Conservation (phyloP, 2,888 invertebrate genomes). For the Xylocampa areola region DNA sequence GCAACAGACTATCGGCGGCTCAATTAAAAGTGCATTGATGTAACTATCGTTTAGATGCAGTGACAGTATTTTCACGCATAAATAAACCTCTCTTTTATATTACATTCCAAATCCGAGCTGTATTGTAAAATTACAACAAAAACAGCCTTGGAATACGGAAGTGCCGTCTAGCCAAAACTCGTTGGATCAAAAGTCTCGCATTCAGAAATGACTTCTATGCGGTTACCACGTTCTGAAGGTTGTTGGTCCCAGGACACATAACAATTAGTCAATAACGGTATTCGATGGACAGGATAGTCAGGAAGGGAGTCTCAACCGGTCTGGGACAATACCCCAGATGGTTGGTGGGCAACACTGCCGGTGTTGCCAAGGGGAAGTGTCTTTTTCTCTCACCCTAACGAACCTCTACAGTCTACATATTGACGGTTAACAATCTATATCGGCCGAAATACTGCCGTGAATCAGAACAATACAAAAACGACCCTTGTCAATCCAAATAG, state of each 20-base stretch:
- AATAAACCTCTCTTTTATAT: constrained; percentile 25
- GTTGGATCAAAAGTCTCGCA: constrained; percentile 27
- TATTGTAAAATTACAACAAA: constrained; percentile 27
- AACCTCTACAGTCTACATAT: constrained; percentile 67
- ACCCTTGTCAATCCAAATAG: constrained; percentile 80
- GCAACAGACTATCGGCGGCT: constrained; percentile 44
- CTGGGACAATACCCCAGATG: constrained; percentile 71
- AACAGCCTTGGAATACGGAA: constrained; percentile 18
- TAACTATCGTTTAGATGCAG: constrained; percentile 21
- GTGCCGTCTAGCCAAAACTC: constrained; percentile 27
- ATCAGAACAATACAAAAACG: constrained; percentile 72
- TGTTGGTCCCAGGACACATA: constrained; percentile 54
- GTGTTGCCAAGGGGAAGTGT: constrained; percentile 78
- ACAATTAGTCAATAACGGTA: constrained; percentile 68
- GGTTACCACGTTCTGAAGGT: constrained; percentile 35
- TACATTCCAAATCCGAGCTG: background rate
- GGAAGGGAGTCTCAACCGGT: constrained; percentile 77
- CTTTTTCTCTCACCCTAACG: constrained; percentile 73
- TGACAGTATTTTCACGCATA: constrained; percentile 2
- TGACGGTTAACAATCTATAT: constrained; percentile 76
- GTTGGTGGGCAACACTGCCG: constrained; percentile 77
- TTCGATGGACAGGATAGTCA: constrained; percentile 66
- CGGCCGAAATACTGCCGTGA: constrained; percentile 71
- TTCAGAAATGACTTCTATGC: constrained; percentile 16
- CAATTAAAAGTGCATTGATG: constrained; percentile 33